Conservation (phyloP, 2,888 invertebrate species). For the Achlya flavicornis region DNA sequence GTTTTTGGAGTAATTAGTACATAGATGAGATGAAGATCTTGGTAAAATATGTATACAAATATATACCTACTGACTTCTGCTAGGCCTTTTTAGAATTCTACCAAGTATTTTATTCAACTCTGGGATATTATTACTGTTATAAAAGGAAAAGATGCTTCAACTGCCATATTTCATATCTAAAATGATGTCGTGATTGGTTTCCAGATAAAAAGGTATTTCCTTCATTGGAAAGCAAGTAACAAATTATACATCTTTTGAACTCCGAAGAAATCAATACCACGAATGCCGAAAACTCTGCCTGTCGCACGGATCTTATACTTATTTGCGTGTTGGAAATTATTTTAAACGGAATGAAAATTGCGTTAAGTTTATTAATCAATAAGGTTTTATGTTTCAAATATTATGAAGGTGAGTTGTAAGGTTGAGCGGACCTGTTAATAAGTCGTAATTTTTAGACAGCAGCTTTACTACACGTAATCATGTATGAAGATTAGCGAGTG, state of each 20-base stretch:
- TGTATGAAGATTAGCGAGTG: slow-evolving; percentile 46
- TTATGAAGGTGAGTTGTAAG: background rate
- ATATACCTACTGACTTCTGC: too few relatives aligned
- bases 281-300: background rate
- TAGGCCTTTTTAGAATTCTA: too few relatives aligned
- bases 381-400: background rate
- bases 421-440: slow-evolving; percentile 14
- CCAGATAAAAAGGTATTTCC: background rate
- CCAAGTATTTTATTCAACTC: too few relatives aligned
- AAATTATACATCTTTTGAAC: background rate
- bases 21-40: too few relatives aligned
- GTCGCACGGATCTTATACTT: background rate
- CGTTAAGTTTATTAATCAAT: background rate
- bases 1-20: too few relatives aligned
- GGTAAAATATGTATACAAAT: too few relatives aligned
- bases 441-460: slow-evolving; percentile 19
- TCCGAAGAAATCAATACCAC: background rate
- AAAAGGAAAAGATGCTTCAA: too few relatives aligned
- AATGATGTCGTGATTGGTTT: background rate
- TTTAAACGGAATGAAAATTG: background rate
- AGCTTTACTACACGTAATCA: slow-evolving; percentile 11
- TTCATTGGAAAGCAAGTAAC: background rate
- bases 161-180: too few relatives aligned
- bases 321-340: background rate
- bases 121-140: too few relatives aligned